Evolutionary conservation across 2,888 invertebrate genomes (phyloP), one percentile per base, ranked within the genome.

Genomic region (Nycteola revayana): DNA sequence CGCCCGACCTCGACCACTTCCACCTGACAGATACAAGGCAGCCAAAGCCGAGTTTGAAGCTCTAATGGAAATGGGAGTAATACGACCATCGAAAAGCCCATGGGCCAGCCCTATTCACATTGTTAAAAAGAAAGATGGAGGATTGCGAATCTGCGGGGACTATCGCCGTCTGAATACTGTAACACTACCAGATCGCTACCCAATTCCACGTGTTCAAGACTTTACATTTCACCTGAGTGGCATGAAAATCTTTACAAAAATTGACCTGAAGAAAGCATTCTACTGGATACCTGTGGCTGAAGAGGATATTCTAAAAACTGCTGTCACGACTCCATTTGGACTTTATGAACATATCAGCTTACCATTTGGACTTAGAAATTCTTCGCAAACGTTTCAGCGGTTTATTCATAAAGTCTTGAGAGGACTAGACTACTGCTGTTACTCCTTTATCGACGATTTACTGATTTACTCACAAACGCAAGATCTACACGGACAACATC

Each of bases 211-310:
- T 6, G 7, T 28, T 5, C 21, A 22, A n/a, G 28, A 28, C 7
- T 28, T 28, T 10, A 28, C 22, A 1, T 28, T 21, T 8, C 7
- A 10, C 2, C 21, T 28, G 2, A 4, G 10, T 7, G 28, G 28
- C 3, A 28, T 18, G 8, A 28, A 21, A 18, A 22, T 23, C 2
- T 33, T 27, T 24, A 28, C 27, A 8, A 33, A 14, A 22, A 22
- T 33, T 8, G 17, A 35, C 25, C 10, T 35, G 9, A 35, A 28
- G 7, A 21, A n/a, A 21, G 18, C 18, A 18, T 21, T n/a, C 7
- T 2, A 21, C 7, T n/a, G n/a, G n/a, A 7, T 21, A 21, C 21
- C 21, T 7, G 21, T 21, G 21, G 7, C n/a, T 5, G 21, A 21
- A 21, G 21, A 21, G 2, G 7, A 21, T 7, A 7, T 21, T 2